Base-by-base conservation (phyloP, 2,113 vertebrate genomes). In the Ivindomyrus marchei region DNA sequence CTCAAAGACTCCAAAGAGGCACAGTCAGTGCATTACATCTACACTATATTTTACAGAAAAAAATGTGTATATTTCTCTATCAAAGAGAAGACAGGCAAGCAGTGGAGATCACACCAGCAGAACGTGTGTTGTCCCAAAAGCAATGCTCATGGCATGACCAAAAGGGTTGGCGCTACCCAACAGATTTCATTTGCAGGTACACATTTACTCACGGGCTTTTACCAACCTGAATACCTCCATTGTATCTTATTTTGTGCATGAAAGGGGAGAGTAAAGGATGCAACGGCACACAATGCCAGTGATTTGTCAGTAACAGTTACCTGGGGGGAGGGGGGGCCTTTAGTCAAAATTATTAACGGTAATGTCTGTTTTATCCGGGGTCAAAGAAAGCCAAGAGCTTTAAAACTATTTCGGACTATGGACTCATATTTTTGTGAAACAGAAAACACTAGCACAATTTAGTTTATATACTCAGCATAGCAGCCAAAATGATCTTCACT, bases 131-230 rank as follows among this genome's bases (percentile, higher is more conserved):
- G 80, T 58, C 27, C 17, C 42, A 24, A 50, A 86, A 50, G 39
- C 42, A 70, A 62, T 36, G 19, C 11, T 45, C 27, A 66, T 8
- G 36, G 47, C 85, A 90, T 91, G 94, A 85, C 31, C 91, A 90
- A 94, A 92, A 92, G 92, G 91, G 93, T 94, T 95, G 94, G 94
- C 93, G 94, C 94, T 94, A 94, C 92, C 47, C 36, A 53, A 77
- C 8, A 31, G 47, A 47, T 62, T 46, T 39, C 36, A 87, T 15
- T 15, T n/a, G 58, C 31, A 88, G 47, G 58, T 56, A 90, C 47
- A 53, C 89, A 27, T 89, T 80, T 19, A 89, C 49, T 42, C 89
- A 85, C 36, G 56, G 66, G 46, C 66, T 66, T 66, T 87, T 31
- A 87, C 47, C 85, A 47, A 53, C 21, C 15, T 13, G 19, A 52